Base-by-base conservation (phyloP, 1,140 invertebrate species). In the Helicoverpa zea region DNA sequence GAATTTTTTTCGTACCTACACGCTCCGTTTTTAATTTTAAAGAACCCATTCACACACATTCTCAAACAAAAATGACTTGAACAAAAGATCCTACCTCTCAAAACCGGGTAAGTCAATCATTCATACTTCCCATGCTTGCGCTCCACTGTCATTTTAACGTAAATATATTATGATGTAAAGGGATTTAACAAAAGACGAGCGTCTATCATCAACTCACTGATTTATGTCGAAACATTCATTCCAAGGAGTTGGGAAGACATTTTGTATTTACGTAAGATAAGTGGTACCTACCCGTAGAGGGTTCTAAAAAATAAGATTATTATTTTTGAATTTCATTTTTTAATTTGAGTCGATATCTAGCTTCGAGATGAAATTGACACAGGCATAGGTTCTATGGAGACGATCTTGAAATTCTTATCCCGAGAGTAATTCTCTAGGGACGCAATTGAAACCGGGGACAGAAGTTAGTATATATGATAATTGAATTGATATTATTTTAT, bases 201-300 rank as follows among this genome's bases (percentile, higher is more conserved):
- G 75, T 77, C 59, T 23, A 64, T 77, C 61, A 77, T 77, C 59
- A 14, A 3, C 14, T 61, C 49, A 35, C 29, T 64, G 75, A 77
- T 77, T 77, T 66, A 77, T 77, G 49, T 30, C 29, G 23, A 52
- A 11, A 10, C 75, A 77, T 77, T 77, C 54, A 66, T 77, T 63
- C 61, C 66, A 3, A 14, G 23, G 3, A 30, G 14, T 29, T 14
- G 29, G 30, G 29, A 18, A 77, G 59, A 74, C 59, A 75, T 75
- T 75, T 75, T 75, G 29, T 77, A 54, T 64, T 75, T 75, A 54
- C 43, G 23, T n/a, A 43, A 54, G 29, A 43, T 18, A 54, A 29
- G 64, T 43, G 18, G 2, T 14, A 13, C 23, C 23, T 14, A 13
- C 23, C 23, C 23, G 23, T 23, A 49, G 35, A 29, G 61, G 75